These are phyloP conservation scores for Ptychadena robeensis DNA, from an alignment of 2,797 vertebrate species.

Conservation along the genomic window DNA sequence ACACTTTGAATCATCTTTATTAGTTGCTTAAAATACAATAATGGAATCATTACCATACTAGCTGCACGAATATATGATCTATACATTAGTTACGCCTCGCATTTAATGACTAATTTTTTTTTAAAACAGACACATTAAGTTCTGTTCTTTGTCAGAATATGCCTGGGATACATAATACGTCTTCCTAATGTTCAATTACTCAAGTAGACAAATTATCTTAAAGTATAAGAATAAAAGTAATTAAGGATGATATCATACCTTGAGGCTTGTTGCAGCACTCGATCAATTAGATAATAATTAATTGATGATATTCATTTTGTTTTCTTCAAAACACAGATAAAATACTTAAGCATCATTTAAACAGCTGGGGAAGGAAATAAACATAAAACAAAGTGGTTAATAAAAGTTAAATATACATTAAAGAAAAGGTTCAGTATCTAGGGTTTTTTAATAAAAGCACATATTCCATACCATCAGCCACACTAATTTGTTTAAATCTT, in stretches of 20 bases:
- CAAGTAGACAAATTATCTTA: conserved; percentile 46
- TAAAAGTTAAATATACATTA: too few species aligned
- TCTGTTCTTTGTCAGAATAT: conserved; percentile 33
- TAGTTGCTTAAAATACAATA: conserved; percentile 4
- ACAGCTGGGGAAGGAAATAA: conserved; percentile 25
- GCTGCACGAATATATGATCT: conserved; percentile 17
- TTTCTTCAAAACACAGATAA: conserved; percentile 37
- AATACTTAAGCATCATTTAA: conserved; percentile 38
- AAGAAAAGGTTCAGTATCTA: too few species aligned
- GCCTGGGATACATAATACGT: conserved; percentile 36
- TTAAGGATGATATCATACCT: conserved; percentile 55
- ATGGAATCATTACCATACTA: neutral
- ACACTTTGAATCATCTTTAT: neutral
- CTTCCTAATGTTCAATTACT: conserved; percentile 45
- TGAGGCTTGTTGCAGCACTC: conserved; percentile 42
- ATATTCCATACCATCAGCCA: too few species aligned
- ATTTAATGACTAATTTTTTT: conserved; percentile 35
- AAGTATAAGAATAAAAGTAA: conserved; percentile 56
- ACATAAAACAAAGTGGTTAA: neutral
- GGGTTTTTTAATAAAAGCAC: too few species aligned
- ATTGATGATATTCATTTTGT: conserved; percentile 54
- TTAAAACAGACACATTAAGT: conserved; percentile 39
- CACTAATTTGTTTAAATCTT: too few species aligned
- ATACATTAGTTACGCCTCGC: conserved; percentile 37
- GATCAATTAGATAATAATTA: conserved; percentile 57